Evolutionary conservation across 2,888 invertebrate genomes (phyloP).

Genomic region (Latheticus oryzae): DNA sequence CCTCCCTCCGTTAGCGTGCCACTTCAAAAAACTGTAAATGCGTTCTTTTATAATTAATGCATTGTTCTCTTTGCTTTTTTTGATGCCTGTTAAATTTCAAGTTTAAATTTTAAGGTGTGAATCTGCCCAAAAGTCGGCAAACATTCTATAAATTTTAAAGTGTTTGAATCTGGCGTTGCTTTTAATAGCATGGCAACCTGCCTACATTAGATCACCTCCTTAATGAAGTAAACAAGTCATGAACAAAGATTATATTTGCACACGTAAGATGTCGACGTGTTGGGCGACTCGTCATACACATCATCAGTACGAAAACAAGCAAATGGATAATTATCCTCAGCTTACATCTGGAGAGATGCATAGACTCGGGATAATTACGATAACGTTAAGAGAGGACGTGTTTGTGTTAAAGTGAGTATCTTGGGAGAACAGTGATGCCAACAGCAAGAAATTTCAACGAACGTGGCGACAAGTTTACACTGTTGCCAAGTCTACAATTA

Average conservation of each 20-base stretch:
- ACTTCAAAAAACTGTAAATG: too few relatives aligned
- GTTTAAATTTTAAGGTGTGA: background rate
- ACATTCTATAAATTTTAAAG: conserved; percentile 20
- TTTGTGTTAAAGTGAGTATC: conserved; percentile 28
- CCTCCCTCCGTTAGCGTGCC: too few relatives aligned
- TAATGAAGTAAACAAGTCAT: conserved; percentile 32
- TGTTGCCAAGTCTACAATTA: too few relatives aligned
- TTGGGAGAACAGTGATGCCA: conserved; percentile 44
- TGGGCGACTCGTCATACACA: conserved; percentile 31
- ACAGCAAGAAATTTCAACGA: too few relatives aligned
- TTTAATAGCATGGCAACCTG: conserved; percentile 1
- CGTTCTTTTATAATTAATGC: conserved; percentile 8
- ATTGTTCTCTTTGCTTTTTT: conserved; percentile 5
- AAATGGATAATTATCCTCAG: conserved; percentile 48
- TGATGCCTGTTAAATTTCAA: conserved; percentile 3
- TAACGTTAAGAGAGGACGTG: conserved; percentile 46
- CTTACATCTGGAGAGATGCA: conserved; percentile 43
- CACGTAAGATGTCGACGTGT: conserved; percentile 29
- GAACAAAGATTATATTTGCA: conserved; percentile 32
- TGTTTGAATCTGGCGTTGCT: conserved; percentile 14
- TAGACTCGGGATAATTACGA: conserved; percentile 48
- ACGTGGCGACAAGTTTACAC: too few relatives aligned
- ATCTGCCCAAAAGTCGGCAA: background rate
- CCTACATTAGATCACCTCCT: conserved; percentile 19
- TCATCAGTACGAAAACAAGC: conserved; percentile 43